These are phyloP conservation scores for Agrilus cyanescens DNA, from an alignment of 2,888 invertebrate species.

Conservation along the genomic window DNA sequence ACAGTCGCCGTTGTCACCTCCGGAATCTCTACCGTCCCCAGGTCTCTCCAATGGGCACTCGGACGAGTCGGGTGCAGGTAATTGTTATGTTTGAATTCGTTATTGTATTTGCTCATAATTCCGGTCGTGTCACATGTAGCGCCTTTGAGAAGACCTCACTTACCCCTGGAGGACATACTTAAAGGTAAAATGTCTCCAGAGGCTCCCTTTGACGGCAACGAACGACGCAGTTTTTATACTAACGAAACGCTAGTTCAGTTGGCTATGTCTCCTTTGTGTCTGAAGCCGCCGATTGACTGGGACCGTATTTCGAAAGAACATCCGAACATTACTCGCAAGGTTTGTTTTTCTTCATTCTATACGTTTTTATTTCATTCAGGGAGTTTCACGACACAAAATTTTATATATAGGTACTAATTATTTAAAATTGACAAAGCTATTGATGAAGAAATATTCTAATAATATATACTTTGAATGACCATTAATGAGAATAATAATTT, in stretches of 20 bases:
- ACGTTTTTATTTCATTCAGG: neutral
- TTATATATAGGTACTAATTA: too few species aligned
- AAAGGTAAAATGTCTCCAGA: constrained; percentile 23
- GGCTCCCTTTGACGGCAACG: constrained; percentile 7
- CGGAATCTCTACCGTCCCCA: constrained; percentile 28
- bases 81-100: neutral
- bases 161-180: constrained; percentile 28
- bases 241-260: constrained; percentile 41
- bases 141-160: constrained; percentile 28
- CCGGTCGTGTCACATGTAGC: constrained; percentile 13
- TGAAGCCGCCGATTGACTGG: constrained; percentile 41
- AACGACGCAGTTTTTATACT: constrained; percentile 21
- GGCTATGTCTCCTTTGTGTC: constrained; percentile 43
- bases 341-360: constrained; percentile 19
- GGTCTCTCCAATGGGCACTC: constrained; percentile 22
- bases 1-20: constrained; percentile 26
- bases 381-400: too few species aligned
- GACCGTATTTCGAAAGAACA: constrained; percentile 39
- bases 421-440: neutral
- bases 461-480: too few species aligned
- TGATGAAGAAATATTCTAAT: too few species aligned
- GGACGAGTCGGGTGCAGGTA: constrained; percentile 9
- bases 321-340: constrained; percentile 42
- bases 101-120: constrained; percentile 2
- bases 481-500: too few species aligned